These are phyloP conservation scores for Dinomys branickii DNA, from an alignment of 2,113 vertebrate species.

Conservation along the genomic window DNA sequence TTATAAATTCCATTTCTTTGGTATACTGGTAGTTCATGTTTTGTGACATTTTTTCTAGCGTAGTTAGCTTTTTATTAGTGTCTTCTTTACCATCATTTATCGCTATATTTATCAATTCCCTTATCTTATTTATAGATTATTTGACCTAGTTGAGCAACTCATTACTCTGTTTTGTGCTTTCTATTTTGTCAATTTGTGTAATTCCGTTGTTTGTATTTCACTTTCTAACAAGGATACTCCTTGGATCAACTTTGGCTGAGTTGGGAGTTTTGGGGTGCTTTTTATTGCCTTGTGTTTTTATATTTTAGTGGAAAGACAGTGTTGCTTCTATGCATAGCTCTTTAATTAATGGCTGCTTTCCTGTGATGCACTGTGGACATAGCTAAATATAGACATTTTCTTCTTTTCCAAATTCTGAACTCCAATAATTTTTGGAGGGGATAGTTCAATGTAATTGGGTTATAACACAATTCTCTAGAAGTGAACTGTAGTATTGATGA, in stretches of 20 bases:
- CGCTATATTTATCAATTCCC: background rate
- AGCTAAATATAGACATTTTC: background rate
- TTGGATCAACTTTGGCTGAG: background rate
- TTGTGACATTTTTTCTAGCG: background rate
- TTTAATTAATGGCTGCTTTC: background rate
- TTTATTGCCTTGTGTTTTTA: background rate
- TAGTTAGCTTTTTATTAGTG: background rate
- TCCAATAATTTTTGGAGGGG: background rate
- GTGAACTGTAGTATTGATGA: background rate
- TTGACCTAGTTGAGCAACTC: background rate
- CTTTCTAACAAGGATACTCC: background rate
- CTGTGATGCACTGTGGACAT: background rate
- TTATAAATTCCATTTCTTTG: background rate
- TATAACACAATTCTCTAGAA: background rate
- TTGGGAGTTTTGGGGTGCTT: background rate
- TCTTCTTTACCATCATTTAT: background rate
- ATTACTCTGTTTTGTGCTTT: background rate
- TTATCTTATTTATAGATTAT: background rate
- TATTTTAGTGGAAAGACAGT: background rate
- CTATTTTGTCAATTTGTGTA: background rate
- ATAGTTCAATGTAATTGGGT: background rate
- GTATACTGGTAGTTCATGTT: background rate
- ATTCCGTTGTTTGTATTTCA: background rate
- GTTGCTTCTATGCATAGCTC: background rate
- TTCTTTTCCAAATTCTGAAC: background rate